These are phyloP conservation scores for Anolis apletophallus DNA, from an alignment of 2,797 vertebrate genomes.

Conservation along the genomic window DNA sequence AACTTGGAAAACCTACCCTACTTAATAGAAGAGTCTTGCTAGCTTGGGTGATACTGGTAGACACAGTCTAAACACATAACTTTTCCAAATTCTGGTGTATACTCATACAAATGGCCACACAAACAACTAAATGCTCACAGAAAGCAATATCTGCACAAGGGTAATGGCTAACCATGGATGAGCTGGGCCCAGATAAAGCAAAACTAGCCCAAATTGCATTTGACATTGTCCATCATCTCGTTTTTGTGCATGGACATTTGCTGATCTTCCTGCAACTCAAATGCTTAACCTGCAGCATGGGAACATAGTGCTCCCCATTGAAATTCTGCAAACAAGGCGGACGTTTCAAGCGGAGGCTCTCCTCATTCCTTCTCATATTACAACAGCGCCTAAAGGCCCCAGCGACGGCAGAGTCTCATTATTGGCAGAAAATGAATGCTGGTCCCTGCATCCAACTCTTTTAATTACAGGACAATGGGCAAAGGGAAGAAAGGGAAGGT, in stretches of 20 bases:
- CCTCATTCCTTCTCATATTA: slow-evolving; percentile 46
- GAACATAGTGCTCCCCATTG: slow-evolving; percentile 42
- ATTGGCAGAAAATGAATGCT: slow-evolving; percentile 16
- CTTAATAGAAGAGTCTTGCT: too few relatives aligned
- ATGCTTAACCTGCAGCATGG: slow-evolving; percentile 3
- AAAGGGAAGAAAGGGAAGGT: slow-evolving; percentile 33
- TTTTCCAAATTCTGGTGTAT: too few relatives aligned
- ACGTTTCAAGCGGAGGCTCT: not conserved
- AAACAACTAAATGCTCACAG: not conserved
- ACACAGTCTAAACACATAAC: too few relatives aligned
- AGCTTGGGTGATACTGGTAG: too few relatives aligned
- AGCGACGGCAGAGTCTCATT: slow-evolving; percentile 66
- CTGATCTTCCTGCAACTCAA: slow-evolving; percentile 6
- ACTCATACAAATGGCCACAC: not conserved
- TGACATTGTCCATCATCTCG: not conserved
- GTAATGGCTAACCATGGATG: not conserved
- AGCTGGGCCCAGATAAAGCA: not conserved
- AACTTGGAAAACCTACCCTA: too few relatives aligned
- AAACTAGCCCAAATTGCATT: not conserved
- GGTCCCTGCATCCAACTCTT: not conserved
- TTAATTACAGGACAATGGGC: slow-evolving; percentile 11
- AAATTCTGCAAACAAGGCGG: slow-evolving; percentile 41
- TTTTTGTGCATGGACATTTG: not conserved
- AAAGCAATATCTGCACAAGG: not conserved
- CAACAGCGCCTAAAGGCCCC: slow-evolving; percentile 67